Conservation (phyloP, 2,113 vertebrate genomes). For the Hepsetus odoe region DNA sequence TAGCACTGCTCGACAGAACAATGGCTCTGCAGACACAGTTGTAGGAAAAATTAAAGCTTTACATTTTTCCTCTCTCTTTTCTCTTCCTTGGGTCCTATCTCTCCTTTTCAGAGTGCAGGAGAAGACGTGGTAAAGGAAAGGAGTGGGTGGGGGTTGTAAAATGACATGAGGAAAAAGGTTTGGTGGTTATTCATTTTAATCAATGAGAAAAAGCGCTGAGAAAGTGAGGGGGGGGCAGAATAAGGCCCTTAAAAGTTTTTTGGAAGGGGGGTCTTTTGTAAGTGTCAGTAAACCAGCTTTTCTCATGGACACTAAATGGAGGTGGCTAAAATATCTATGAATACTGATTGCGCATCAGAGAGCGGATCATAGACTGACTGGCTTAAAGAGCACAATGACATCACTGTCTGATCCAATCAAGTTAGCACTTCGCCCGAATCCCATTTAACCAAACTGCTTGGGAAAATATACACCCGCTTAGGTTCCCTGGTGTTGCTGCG, state of each 20-base stretch:
- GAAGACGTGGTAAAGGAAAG: constrained; percentile 56
- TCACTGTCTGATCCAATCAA: constrained; percentile 64
- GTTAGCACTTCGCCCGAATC: constrained; percentile 47
- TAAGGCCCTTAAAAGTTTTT: constrained; percentile 48
- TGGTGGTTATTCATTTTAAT: constrained; percentile 80
- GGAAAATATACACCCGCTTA: neutral
- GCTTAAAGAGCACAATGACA: constrained; percentile 61
- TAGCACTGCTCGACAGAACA: constrained; percentile 60
- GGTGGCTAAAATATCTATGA: constrained; percentile 76
- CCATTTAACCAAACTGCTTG: constrained; percentile 9
- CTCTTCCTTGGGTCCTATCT: constrained; percentile 62
- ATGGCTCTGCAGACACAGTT: constrained; percentile 81
- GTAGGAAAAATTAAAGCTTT: constrained; percentile 85
- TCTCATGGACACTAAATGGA: constrained; percentile 76
- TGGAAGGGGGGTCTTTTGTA: constrained; percentile 74
- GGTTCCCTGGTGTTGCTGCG: neutral
- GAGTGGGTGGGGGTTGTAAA: constrained; percentile 47
- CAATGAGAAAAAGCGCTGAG: constrained; percentile 78
- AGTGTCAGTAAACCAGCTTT: constrained; percentile 80
- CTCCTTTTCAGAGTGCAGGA: constrained; percentile 67
- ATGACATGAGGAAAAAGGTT: constrained; percentile 70
- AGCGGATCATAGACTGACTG: constrained; percentile 66
- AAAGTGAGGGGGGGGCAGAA: constrained; percentile 66
- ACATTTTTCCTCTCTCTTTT: constrained; percentile 79
- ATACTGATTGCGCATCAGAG: constrained; percentile 67